Evolutionary conservation across 2,113 vertebrate genomes (phyloP).

Genomic region (Gnathonemus echidnorhynchus): DNA sequence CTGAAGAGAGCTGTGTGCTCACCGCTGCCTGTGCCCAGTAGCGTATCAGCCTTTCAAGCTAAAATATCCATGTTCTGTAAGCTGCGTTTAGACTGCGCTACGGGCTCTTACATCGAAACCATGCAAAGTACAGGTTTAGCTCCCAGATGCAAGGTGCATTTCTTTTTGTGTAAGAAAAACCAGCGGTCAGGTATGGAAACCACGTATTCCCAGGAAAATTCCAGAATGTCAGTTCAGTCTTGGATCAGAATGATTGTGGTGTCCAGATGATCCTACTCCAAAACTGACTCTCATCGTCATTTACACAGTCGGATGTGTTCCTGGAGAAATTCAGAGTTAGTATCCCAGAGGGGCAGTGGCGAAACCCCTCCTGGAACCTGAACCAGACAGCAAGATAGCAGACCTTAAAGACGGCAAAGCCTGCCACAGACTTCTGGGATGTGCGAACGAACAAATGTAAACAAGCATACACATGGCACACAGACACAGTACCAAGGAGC

Average conservation of each 20-base stretch:
- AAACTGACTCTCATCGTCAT: neutral
- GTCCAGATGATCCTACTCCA: neutral
- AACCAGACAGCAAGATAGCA: neutral
- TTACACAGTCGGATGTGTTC: neutral
- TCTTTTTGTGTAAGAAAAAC: neutral
- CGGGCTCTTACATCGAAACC: neutral
- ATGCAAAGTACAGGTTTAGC: neutral
- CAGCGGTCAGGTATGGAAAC: neutral
- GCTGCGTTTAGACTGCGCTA: neutral
- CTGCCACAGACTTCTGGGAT: neutral
- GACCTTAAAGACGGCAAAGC: neutral
- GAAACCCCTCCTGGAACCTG: neutral
- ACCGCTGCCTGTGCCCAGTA: neutral
- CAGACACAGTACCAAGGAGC: constrained; percentile 44
- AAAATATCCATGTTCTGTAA: neutral
- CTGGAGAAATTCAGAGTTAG: neutral
- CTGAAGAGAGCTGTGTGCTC: neutral
- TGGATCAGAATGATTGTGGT: neutral
- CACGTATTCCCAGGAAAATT: neutral
- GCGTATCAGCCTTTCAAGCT: neutral
- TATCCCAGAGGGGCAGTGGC: neutral
- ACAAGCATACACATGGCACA: constrained; percentile 2
- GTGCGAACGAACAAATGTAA: neutral
- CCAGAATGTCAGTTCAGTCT: neutral
- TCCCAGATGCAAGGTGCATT: neutral